These are phyloP conservation scores for Plebejus anna DNA, from an alignment of 2,888 invertebrate species.

Conservation along the genomic window DNA sequence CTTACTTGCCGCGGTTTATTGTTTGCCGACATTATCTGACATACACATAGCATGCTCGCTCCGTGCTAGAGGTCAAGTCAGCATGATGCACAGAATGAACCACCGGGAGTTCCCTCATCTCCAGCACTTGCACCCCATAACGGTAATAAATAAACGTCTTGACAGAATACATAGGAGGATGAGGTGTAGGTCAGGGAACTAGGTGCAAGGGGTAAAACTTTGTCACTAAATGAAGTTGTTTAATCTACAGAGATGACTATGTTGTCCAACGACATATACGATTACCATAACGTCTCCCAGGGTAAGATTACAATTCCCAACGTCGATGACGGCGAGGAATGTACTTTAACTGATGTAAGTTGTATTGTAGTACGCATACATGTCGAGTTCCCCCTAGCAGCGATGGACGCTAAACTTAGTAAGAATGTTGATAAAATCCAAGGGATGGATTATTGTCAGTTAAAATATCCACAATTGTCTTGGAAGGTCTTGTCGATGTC, in stretches of 20 bases:
- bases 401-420: slow-evolving; percentile 32
- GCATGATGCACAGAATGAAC: slow-evolving; percentile 64
- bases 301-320: slow-evolving; percentile 97
- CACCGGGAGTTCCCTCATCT: slow-evolving; percentile 49
- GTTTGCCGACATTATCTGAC: slow-evolving; percentile 60
- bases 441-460: slow-evolving; percentile 6
- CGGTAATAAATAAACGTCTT: slow-evolving; percentile 55
- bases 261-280: slow-evolving; percentile 93
- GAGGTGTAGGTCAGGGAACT: slow-evolving; percentile 39
- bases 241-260: slow-evolving; percentile 86
- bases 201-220: slow-evolving; percentile 30
- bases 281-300: slow-evolving; percentile 97
- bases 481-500: background rate
- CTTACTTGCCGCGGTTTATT: slow-evolving; percentile 50
- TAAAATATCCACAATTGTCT: background rate
- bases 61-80: slow-evolving; percentile 67
- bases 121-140: slow-evolving; percentile 65
- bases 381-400: slow-evolving; percentile 37
- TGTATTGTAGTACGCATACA: slow-evolving; percentile 36
- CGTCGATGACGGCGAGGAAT: slow-evolving; percentile 98
- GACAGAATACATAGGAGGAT: slow-evolving; percentile 38
- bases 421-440: slow-evolving; percentile 27
- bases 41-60: slow-evolving; percentile 67
- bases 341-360: slow-evolving; percentile 93
- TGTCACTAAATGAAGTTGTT: slow-evolving; percentile 49